Conservation (phyloP, 2,888 invertebrate species). For the Chrysolina haemoptera region DNA sequence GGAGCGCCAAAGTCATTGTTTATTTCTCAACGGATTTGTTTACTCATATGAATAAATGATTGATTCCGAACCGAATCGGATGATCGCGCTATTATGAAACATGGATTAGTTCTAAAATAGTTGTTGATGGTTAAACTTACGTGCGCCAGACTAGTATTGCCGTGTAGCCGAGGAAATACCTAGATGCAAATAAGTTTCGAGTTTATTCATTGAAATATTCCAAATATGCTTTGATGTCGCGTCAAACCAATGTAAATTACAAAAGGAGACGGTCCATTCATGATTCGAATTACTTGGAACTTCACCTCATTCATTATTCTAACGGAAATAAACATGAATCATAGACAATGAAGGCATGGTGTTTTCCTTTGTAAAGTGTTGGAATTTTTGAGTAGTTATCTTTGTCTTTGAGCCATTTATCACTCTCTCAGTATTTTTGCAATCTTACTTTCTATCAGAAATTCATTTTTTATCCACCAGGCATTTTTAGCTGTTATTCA, state of each 20-base stretch:
- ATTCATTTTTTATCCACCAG: too few relatives aligned
- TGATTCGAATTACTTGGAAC: neutral
- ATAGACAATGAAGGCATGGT: neutral
- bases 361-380: neutral
- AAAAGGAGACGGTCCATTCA: neutral
- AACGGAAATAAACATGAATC: neutral
- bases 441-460: too few relatives aligned
- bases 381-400: too few relatives aligned
- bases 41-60: constrained; percentile 20
- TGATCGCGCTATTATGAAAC: constrained; percentile 1
- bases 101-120: neutral
- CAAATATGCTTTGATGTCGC: neutral
- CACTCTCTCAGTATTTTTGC: too few relatives aligned
- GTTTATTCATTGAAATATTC: neutral
- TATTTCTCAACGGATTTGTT: constrained; percentile 22
- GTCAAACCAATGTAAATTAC: neutral
- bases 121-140: neutral
- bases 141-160: neutral
- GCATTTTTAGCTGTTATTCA: too few relatives aligned
- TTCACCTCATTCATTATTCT: neutral
- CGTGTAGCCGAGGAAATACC: neutral
- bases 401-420: too few relatives aligned
- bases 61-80: neutral
- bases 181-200: neutral
- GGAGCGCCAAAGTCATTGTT: constrained; percentile 16